A percentile compares a stretch with the other conserved stretches of the same genome.
phyloP scores from a whole-genome alignment of 2,113 vertebrate species.

The Lucifuga dentata region DNA sequence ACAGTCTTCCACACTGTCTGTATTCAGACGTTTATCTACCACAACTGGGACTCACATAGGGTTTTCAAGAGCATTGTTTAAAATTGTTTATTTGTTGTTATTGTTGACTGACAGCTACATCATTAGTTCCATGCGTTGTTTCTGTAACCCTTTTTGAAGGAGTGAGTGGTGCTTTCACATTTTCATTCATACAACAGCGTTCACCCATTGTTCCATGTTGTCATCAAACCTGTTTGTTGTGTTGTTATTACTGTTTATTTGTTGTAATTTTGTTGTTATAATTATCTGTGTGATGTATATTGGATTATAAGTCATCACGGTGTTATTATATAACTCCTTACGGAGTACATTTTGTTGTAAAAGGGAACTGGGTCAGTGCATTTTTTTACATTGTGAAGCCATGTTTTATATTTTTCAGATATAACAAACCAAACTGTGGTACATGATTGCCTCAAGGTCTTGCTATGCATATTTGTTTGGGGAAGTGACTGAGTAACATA shows the following conservation, averaged over 20 bases:
- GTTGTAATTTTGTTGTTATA: slow-evolving; percentile 54
- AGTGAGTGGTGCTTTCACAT: slow-evolving; percentile 38
- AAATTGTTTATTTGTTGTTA: neutral
- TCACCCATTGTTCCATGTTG: slow-evolving; percentile 15
- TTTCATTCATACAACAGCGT: slow-evolving; percentile 14
- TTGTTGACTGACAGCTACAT: neutral
- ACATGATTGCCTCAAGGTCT: slow-evolving; percentile 57
- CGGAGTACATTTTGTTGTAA: slow-evolving; percentile 61
- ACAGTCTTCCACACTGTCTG: slow-evolving; percentile 6
- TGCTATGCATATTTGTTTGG: slow-evolving; percentile 64
- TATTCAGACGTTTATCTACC: slow-evolving; percentile 6
- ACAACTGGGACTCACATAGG: slow-evolving; percentile 4
- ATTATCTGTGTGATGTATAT: slow-evolving; percentile 68
- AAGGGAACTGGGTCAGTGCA: slow-evolving; percentile 70
- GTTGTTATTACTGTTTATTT: slow-evolving; percentile 24
- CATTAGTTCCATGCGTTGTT: neutral
- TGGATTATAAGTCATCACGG: slow-evolving; percentile 70
- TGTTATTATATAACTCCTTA: slow-evolving; percentile 74
- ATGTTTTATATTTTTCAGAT: slow-evolving; percentile 61
- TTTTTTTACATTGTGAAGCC: slow-evolving; percentile 64
- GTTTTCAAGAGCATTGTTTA: slow-evolving; percentile 16
- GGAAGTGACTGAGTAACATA: slow-evolving; percentile 63
- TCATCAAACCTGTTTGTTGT: slow-evolving; percentile 68
- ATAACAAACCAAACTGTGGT: slow-evolving; percentile 60
- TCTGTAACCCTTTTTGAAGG: slow-evolving; percentile 34